phyloP scores from a whole-genome alignment of 2,888 invertebrate species.

The Lomographa bimaculata region DNA sequence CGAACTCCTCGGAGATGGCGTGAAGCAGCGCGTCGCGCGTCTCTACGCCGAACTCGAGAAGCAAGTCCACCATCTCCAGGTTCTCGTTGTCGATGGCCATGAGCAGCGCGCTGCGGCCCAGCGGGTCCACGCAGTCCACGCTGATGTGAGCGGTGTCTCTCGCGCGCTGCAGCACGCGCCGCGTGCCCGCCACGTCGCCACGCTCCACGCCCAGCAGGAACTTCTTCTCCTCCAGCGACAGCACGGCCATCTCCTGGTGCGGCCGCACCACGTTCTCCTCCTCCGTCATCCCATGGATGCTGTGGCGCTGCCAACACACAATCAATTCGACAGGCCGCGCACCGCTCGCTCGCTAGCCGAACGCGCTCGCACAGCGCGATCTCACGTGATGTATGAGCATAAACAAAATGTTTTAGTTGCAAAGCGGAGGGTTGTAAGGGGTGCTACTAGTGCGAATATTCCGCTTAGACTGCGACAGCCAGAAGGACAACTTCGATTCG shows the following conservation, averaged over 20 bases:
- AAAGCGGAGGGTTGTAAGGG: slow-evolving; percentile 6
- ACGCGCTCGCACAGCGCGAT: neutral
- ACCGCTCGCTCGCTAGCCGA: neutral
- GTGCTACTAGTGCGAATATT: slow-evolving; percentile 7
- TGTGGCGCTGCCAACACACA: slow-evolving; percentile 88
- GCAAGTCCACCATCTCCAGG: slow-evolving; percentile 96
- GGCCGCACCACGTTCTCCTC: slow-evolving; percentile 94
- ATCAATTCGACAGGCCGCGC: too few species aligned
- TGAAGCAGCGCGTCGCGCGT: slow-evolving; percentile 97
- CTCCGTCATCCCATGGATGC: slow-evolving; percentile 96
- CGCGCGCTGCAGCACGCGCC: slow-evolving; percentile 89
- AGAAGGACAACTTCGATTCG: neutral
- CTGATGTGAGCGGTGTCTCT: slow-evolving; percentile 92
- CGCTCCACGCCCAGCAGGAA: slow-evolving; percentile 97
- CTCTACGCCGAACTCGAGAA: slow-evolving; percentile 93
- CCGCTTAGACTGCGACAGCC: slow-evolving; percentile 9
- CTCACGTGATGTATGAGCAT: too few species aligned
- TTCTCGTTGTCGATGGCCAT: slow-evolving; percentile 99
- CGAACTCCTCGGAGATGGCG: slow-evolving; percentile 99
- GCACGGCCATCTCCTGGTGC: slow-evolving; percentile 93
- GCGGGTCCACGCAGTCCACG: slow-evolving; percentile 98
- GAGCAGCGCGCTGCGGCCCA: slow-evolving; percentile 96
- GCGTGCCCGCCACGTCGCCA: slow-evolving; percentile 97
- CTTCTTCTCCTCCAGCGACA: slow-evolving; percentile 95
- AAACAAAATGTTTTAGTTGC: too few species aligned